These are phyloP conservation scores for Danio aesculapii DNA, from an alignment of 2,797 vertebrate species.

Conservation along the genomic window DNA sequence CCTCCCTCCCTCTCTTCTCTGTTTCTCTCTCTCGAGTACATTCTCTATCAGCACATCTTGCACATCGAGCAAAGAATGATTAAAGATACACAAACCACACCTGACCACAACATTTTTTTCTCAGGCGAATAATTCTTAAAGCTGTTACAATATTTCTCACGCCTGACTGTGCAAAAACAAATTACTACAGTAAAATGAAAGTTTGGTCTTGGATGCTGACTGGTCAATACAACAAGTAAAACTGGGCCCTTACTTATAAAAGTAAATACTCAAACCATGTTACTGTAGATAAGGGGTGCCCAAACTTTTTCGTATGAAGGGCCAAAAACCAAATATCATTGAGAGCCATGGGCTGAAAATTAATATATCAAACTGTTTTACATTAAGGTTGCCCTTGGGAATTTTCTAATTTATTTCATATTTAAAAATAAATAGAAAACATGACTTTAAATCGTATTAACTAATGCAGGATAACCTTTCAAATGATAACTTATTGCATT, in stretches of 20 bases:
- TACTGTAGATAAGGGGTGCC: background rate
- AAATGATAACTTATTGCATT: no score
- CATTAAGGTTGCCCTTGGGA: no score
- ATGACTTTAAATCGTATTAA: no score
- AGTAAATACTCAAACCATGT: background rate
- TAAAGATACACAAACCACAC: slow-evolving; percentile 59
- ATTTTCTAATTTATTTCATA: no score
- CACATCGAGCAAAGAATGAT: slow-evolving; percentile 61
- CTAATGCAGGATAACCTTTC: no score
- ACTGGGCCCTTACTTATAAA: background rate
- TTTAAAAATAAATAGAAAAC: no score
- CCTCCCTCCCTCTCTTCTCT: slow-evolving; percentile 60
- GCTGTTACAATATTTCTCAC: slow-evolving; percentile 25
- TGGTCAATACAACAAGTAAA: background rate
- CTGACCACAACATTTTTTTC: slow-evolving; percentile 33
- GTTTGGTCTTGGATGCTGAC: background rate
- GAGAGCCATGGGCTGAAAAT: no score
- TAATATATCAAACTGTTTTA: no score
- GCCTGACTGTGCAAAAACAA: background rate
- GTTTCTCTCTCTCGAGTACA: slow-evolving; percentile 38
- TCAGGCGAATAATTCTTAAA: slow-evolving; percentile 23
- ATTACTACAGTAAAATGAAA: background rate
- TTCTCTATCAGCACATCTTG: slow-evolving; percentile 61
- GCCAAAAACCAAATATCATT: no score
- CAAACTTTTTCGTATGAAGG: no score